Conservation (phyloP, 1,140 invertebrate species). For the Diuraphis noxia region DNA sequence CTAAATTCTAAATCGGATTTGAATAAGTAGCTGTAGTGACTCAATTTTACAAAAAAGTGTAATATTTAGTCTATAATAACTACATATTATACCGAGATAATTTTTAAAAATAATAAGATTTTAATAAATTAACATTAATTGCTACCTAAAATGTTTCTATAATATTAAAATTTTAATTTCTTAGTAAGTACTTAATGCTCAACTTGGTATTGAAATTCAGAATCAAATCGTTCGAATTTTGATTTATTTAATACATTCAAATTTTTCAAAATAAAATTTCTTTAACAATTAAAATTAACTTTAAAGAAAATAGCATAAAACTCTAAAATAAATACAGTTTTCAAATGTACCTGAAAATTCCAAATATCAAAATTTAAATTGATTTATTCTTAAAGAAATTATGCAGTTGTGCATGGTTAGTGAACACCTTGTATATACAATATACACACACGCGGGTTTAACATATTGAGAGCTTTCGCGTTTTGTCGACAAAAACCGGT, state of each 20-base stretch:
- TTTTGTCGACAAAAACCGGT: slow-evolving; percentile 15
- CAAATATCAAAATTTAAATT: not conserved
- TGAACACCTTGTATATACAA: not conserved
- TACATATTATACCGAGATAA: not conserved
- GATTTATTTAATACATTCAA: too few relatives aligned
- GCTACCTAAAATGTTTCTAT: not conserved
- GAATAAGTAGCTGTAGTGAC: not conserved
- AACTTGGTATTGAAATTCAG: too few relatives aligned
- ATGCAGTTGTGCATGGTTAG: not conserved
- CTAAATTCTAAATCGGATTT: not conserved
- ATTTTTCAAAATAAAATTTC: too few relatives aligned
- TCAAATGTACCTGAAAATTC: not conserved
- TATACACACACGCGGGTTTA: not conserved
- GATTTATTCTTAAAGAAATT: not conserved
- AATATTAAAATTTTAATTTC: not conserved
- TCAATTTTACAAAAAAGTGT: not conserved
- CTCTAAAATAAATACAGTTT: not conserved
- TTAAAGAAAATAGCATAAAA: not conserved
- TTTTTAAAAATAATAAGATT: not conserved
- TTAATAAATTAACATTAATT: not conserved
- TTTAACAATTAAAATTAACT: too few relatives aligned
- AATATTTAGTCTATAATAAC: not conserved
- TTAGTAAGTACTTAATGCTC: not conserved
- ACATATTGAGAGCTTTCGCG: slow-evolving; percentile 17
- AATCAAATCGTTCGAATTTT: not conserved